Base-by-base conservation (phyloP, 2,888 invertebrate genomes). In the Torymus aiolomorphi region DNA sequence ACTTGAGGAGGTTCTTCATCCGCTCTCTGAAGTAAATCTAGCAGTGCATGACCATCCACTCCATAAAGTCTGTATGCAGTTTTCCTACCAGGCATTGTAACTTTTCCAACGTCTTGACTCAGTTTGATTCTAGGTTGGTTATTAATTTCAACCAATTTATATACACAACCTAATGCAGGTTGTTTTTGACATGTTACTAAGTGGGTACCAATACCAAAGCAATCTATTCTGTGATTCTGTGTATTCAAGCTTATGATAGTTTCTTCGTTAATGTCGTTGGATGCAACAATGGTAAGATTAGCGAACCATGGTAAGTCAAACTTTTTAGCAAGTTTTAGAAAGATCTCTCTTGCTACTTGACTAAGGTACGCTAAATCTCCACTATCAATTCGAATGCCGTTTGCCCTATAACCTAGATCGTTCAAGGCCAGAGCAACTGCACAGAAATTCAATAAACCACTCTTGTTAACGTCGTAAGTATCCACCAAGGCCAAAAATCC, bases 231-330 rank as follows among this genome's bases (percentile, higher is more conserved):
- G 89, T 99, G 98, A 61, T 96, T 97, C 92, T 99, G 99, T 87
- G 98, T 98, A 88, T 98, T 98, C 74, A 99, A 92, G 87, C 98
- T 98, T 84, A 97, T 93, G 87, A 99, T 98, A 0, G 98, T 99
- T 83, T 99, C 99, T 91, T 99, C 99, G 88, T 99, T 99, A 82
- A 99, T 98, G 89, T 99, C 99, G 90, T 99, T 99, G 31, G 98
- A 98, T 2, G 98, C 99, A 80, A 99, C 97, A 85, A 99, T 98
- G 62, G 94, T 95, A 81, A 98, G 91, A 82, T 94, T 92, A 51
- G 94, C 93, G 91, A 98, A 98, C 97, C 97, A 98, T 0, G 96
- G 95, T 82, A 97, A 91, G 82, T 95, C 92, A 88, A 95, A 96
- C 88, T 93, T 92, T 70, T 93, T 92, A 0, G 96, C 95, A 59